Percentiles rank a stretch among this genome's conserved stretches.
Conservation (phyloP, 2,797 vertebrate genomes). For the Epinephelus awoara region DNA sequence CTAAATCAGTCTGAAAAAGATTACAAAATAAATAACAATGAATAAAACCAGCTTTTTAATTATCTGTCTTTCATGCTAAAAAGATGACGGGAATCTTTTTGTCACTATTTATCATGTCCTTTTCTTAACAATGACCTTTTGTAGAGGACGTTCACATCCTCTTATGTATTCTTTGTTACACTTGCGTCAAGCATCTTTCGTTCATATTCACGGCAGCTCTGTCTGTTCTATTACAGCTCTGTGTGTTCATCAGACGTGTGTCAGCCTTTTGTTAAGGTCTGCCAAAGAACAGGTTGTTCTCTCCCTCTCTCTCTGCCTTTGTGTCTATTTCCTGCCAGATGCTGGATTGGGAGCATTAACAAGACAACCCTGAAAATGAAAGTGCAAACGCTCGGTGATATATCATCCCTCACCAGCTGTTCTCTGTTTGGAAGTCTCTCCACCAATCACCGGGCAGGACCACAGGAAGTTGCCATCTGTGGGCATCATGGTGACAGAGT, state of each 20-base stretch:
- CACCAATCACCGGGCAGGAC: constrained; percentile 80
- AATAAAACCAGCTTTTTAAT: background rate
- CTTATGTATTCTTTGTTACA: constrained; percentile 38
- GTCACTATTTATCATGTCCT: background rate
- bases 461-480: constrained; percentile 83
- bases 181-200: constrained; percentile 42
- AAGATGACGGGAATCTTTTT: background rate
- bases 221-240: constrained; percentile 49
- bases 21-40: background rate
- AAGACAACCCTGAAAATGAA: constrained; percentile 83
- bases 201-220: constrained; percentile 41
- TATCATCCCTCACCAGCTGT: constrained; percentile 85
- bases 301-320: constrained; percentile 74
- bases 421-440: constrained; percentile 78
- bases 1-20: background rate
- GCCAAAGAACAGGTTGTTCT: constrained; percentile 81
- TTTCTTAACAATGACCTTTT: background rate
- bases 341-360: constrained; percentile 81
- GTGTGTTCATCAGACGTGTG: constrained; percentile 70
- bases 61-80: background rate
- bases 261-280: constrained; percentile 77
- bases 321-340: constrained; percentile 83
- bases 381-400: constrained; percentile 82
- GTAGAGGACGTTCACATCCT: constrained; percentile 12
- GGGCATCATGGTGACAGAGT: constrained; percentile 77